Evolutionary conservation across 2,888 invertebrate species (phyloP), one percentile per base, ranked within the genome.

Genomic region (Empis stercorea): DNA sequence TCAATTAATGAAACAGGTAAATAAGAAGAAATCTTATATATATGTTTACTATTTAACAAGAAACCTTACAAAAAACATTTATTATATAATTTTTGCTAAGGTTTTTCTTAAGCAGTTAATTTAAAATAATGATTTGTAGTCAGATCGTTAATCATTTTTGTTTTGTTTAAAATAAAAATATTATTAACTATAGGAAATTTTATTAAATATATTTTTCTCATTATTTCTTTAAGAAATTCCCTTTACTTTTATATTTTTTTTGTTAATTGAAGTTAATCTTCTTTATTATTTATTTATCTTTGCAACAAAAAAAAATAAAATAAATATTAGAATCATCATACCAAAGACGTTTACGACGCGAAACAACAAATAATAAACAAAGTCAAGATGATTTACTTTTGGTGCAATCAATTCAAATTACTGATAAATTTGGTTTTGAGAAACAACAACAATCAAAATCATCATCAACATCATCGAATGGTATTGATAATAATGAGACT

Each of bases 351-450:
- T 34, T 53, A 49, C 60, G 60, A 54, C 65, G 66, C 47, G 65
- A 65, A 54, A 56, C 60, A 47, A 55, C 66, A 32, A 43, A 51
- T 37, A 56, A 54, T 30, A 59, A 65, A 51, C 63, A 73, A 55
- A 71, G 70, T 50, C 76, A 80, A 51, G 88, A 92, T 61, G 87
- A 91, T 64, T 78, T 92, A 71, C 78, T 92, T 16, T 76, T 92
- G 51, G 89, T 91, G 30, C 88, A 91, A 66, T 85, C 88, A 49
- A 91, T 93, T 61, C 88, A 88, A 70, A 92, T 92, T 63, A 88
- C 87, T 32, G 92, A 93, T 72, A 88, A 89, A 67, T 92, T 91
- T 67, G 87, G 87, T 36, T 88, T 87, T 69, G 84, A 86, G 59
- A 79, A 78, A 61, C 78, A 76, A 58, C 62, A 65, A 50, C 54